phyloP scores from a whole-genome alignment of 2,888 invertebrate genomes.

The Ethmia dodecea region DNA sequence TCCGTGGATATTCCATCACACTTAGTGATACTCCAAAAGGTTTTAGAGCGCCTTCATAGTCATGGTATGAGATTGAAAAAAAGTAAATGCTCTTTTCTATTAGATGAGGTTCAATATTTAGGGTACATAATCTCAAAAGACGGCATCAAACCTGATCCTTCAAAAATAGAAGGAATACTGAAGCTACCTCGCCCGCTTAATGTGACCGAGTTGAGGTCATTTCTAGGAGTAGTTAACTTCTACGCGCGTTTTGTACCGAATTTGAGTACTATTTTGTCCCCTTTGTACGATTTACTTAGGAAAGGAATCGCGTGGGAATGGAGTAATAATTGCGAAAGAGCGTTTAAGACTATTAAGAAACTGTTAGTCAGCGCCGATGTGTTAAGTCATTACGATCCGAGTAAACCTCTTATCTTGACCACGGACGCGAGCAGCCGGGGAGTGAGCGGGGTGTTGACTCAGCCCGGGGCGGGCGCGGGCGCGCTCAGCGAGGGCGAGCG shows the following conservation, averaged over 20 bases:
- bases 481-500: too few relatives aligned
- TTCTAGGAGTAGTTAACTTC: background rate
- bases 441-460: background rate
- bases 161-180: background rate
- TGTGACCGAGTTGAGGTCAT: background rate
- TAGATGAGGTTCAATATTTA: too few relatives aligned
- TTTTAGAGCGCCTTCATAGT: too few relatives aligned
- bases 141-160: background rate
- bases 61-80: too few relatives aligned
- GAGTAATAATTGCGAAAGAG: background rate
- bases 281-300: background rate
- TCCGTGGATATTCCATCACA: too few relatives aligned
- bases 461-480: background rate
- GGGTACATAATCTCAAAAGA: background rate
- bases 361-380: background rate
- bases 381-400: background rate
- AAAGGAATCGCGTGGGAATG: background rate
- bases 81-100: too few relatives aligned
- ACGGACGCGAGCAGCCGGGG: background rate
- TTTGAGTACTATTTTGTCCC: background rate
- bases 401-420: background rate
- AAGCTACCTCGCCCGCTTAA: background rate
- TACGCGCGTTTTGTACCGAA: background rate
- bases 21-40: too few relatives aligned
- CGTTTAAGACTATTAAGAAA: background rate